These are phyloP conservation scores for Embiotoca jacksoni DNA, from an alignment of 2,113 vertebrate genomes.

Conservation along the genomic window DNA sequence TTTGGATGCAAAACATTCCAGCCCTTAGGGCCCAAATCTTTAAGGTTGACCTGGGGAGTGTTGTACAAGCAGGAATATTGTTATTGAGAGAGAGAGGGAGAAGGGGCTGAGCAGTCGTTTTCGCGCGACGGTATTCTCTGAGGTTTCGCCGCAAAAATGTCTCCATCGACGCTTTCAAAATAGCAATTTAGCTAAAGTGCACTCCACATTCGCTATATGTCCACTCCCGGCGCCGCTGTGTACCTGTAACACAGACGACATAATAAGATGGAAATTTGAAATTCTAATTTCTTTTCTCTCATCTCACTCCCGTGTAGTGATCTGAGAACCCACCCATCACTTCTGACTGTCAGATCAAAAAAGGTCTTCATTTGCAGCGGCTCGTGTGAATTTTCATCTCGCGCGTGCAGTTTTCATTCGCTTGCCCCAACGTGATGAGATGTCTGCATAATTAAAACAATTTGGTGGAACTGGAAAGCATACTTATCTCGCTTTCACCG, in stretches of 20 bases:
- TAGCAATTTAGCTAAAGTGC: conserved; percentile 54
- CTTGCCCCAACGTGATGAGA: conserved; percentile 43
- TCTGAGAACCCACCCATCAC: conserved; percentile 70
- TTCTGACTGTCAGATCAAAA: conserved; percentile 74
- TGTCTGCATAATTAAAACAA: conserved; percentile 65
- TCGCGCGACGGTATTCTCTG: conserved; percentile 36
- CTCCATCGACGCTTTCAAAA: conserved; percentile 40
- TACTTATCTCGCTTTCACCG: not conserved
- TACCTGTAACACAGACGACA: conserved; percentile 54
- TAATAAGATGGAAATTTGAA: conserved; percentile 72
- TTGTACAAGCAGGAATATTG: conserved; percentile 23
- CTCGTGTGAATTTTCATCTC: conserved; percentile 64
- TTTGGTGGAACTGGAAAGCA: conserved; percentile 21
- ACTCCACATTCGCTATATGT: conserved; percentile 47
- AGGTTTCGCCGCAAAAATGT: conserved; percentile 34
- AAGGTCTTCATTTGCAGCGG: conserved; percentile 72
- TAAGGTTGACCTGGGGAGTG: conserved; percentile 61
- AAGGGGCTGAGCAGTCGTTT: conserved; percentile 8
- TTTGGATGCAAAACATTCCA: conserved; percentile 59
- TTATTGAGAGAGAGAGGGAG: conserved; percentile 1
- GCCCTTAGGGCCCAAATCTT: conserved; percentile 39
- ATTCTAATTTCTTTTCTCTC: conserved; percentile 70
- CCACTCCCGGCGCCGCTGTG: conserved; percentile 26
- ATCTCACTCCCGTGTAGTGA: conserved; percentile 60
- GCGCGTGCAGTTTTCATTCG: conserved; percentile 43